Evolutionary conservation across 2,888 invertebrate species (phyloP), one percentile per base, ranked within the genome.

Genomic region (Coleophora deauratella): DNA sequence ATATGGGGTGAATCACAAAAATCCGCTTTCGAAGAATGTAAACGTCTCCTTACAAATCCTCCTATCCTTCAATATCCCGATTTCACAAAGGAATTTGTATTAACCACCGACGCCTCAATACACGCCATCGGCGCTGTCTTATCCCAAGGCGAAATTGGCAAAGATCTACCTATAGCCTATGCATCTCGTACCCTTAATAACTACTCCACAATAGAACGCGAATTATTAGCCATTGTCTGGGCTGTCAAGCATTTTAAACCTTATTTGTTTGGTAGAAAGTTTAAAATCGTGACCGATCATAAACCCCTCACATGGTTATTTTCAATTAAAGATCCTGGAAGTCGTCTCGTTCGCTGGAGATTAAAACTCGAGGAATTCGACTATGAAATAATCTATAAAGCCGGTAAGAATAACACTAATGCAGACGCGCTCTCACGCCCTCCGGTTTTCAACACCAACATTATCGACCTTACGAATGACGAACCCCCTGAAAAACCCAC

Each of bases 361-460:
- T 43, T 57, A 1, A 53, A 56, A 45, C 27, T 56, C 15, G 51
- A 55, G 35, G 57, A 55, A 42, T 54, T 37, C 12, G 51, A 57
- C n/a, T 55, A 55, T 38, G 47, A 54, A 46, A 51, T 62, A 7
- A 41, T 57, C 2, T 61, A 62, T 34, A 63, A 62, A 51, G 50
- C 49, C 4, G 59, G 57, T 8, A 57, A 52, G 46, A 41, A 31
- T 28, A 59, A 59, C 37, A 53, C 52, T 9, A 59, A 59, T 32
- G 57, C 56, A 2, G 57, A 59, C 33, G 59, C 59, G 27, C 44
- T 57, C 8, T 57, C 55, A 9, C 46, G 60, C 27, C 49, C 41
- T 11, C 49, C 51, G 12, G 34, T 54, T 7, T 11, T 45, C 4
- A 44, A 49, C 34, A 41, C 50, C 4, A 55, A 52, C 27, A 32